Conservation (phyloP, 2,797 vertebrate genomes). For the Columba guinea region DNA sequence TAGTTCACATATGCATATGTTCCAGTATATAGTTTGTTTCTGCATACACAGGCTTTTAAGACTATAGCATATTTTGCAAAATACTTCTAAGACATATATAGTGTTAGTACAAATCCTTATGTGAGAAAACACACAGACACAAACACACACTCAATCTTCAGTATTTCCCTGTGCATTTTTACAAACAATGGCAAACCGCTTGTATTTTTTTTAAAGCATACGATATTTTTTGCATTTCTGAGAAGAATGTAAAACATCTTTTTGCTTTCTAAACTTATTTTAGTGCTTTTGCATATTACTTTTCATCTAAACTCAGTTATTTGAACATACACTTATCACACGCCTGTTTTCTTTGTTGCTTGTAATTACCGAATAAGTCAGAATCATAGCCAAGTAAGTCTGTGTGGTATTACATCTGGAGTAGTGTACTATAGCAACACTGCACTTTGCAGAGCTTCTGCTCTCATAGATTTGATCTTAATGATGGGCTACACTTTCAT, state of each 20-base stretch:
- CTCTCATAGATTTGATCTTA: constrained; percentile 57
- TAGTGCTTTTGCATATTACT: constrained; percentile 15
- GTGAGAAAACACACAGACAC: not conserved
- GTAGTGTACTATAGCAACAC: constrained; percentile 1
- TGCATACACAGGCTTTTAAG: not conserved
- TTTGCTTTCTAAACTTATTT: not conserved
- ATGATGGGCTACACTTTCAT: constrained; percentile 57
- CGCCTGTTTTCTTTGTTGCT: constrained; percentile 55
- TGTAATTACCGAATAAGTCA: constrained; percentile 59
- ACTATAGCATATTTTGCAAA: not conserved
- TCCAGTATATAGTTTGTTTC: not conserved
- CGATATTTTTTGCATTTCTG: not conserved
- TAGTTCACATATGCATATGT: not conserved
- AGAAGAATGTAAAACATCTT: constrained; percentile 5
- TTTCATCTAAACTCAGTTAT: constrained; percentile 28
- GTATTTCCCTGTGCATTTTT: not conserved
- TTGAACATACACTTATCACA: constrained; percentile 34
- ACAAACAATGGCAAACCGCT: not conserved
- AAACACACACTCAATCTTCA: not conserved
- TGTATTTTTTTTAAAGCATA: not conserved
- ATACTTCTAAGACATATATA: not conserved
- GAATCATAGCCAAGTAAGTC: constrained; percentile 32
- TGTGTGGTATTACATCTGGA: constrained; percentile 56
- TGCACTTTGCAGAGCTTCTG: constrained; percentile 25
- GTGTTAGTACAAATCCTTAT: not conserved